A percentile compares a stretch with the other conserved stretches of the same genome.
Conservation (phyloP, 2,888 invertebrate genomes). For the Philopedon plagiatum region DNA sequence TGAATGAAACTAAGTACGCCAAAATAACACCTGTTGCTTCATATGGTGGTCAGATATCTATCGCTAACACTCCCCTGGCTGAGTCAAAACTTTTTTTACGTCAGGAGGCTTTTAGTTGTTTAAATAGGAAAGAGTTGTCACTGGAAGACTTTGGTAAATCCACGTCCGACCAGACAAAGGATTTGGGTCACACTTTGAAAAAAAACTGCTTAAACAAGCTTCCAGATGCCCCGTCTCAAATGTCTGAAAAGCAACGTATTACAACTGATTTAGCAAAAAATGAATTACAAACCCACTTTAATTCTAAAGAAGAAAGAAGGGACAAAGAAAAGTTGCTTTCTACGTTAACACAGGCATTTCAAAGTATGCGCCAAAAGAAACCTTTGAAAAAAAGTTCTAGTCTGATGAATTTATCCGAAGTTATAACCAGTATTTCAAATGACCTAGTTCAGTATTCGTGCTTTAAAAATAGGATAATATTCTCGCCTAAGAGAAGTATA, state of each 20-base stretch:
- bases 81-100: slow-evolving; percentile 77
- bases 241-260: not conserved
- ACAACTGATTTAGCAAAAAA: too few relatives aligned
- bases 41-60: slow-evolving; percentile 80
- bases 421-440: slow-evolving; percentile 68
- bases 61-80: slow-evolving; percentile 84
- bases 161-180: not conserved
- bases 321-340: not conserved
- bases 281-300: too few relatives aligned
- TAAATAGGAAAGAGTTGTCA: slow-evolving; percentile 72
- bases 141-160: slow-evolving; percentile 37
- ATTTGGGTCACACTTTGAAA: not conserved
- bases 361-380: not conserved
- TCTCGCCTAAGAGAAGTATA: slow-evolving; percentile 59
- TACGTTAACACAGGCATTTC: not conserved
- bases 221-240: not conserved
- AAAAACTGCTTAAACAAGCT: not conserved
- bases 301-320: not conserved
- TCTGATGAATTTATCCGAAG: slow-evolving; percentile 76
- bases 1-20: slow-evolving; percentile 49
- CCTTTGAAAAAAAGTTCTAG: slow-evolving; percentile 64
- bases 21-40: slow-evolving; percentile 59
- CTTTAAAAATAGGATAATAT: slow-evolving; percentile 58
- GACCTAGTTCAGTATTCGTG: slow-evolving; percentile 59
- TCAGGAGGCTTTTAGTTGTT: slow-evolving; percentile 78